Conservation (phyloP, 1,140 invertebrate genomes). For the Ips nitidus region DNA sequence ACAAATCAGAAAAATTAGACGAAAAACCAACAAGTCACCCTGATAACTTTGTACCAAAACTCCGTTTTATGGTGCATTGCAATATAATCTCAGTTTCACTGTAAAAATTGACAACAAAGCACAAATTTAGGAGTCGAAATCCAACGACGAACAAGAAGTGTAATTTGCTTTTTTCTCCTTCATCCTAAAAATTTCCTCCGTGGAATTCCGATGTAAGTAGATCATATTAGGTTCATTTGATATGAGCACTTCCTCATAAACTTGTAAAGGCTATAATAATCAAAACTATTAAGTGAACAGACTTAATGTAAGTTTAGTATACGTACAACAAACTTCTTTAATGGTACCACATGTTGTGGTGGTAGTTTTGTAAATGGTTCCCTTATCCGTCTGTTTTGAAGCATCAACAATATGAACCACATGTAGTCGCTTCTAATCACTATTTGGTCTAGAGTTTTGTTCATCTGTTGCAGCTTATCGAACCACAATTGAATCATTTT, state of each 20-base stretch:
- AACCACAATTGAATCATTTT: conserved; percentile 47
- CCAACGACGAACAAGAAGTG: not conserved
- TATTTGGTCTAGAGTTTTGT: conserved; percentile 43
- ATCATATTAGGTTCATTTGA: conserved; percentile 44
- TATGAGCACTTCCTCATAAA: conserved; percentile 49
- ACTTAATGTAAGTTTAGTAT: not conserved
- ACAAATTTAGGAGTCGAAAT: too few species aligned
- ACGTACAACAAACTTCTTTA: conserved; percentile 40
- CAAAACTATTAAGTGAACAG: not conserved
- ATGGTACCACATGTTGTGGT: conserved; percentile 43
- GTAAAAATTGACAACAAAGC: too few species aligned
- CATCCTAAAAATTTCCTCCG: conserved; percentile 1
- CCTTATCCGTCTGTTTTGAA: conserved; percentile 49
- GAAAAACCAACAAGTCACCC: too few species aligned
- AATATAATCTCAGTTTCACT: too few species aligned
- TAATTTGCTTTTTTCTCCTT: not conserved
- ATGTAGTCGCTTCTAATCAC: conserved; percentile 52
- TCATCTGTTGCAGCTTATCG: conserved; percentile 46
- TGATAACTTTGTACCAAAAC: too few species aligned
- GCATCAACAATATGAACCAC: conserved; percentile 52
- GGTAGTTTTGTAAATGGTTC: conserved; percentile 50
- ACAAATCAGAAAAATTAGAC: too few species aligned
- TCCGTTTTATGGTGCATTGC: too few species aligned
- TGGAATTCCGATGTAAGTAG: not conserved
- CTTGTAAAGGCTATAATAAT: conserved; percentile 43